These are phyloP conservation scores for Turdus rufiventris DNA, from an alignment of 2,113 vertebrate species.

Conservation along the genomic window DNA sequence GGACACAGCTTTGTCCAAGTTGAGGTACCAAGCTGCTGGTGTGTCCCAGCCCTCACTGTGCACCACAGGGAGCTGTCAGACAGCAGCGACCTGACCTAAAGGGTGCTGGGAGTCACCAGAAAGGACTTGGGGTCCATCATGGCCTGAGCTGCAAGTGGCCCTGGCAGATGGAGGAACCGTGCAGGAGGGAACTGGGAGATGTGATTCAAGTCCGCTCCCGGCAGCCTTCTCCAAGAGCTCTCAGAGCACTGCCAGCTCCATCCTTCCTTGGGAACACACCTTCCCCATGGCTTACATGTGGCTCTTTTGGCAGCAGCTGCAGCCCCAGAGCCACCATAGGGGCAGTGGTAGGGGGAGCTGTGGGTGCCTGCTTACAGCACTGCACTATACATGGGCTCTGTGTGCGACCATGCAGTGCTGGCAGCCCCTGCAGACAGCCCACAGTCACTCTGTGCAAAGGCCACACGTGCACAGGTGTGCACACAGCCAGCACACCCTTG, in stretches of 20 bases:
- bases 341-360: background rate
- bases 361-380: background rate
- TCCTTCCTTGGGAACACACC: background rate
- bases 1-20: background rate
- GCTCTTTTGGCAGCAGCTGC: background rate
- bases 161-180: fast-evolving
- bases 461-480: fast-evolving
- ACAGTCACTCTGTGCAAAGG: background rate
- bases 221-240: background rate
- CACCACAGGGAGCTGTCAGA: background rate
- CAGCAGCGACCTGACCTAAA: background rate
- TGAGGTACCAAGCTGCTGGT: background rate
- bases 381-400: background rate
- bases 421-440: background rate
- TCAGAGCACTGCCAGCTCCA: background rate
- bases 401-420: fast-evolving
- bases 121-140: background rate
- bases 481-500: background rate
- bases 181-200: background rate
- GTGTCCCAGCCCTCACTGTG: background rate
- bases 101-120: background rate
- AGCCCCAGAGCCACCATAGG: background rate
- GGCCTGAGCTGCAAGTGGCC: background rate
- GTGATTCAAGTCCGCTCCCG: background rate
- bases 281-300: fast-evolving